Evolutionary conservation across 2,797 vertebrate genomes (phyloP), one percentile per base, ranked within the genome.

Genomic region (Chromis chromis): DNA sequence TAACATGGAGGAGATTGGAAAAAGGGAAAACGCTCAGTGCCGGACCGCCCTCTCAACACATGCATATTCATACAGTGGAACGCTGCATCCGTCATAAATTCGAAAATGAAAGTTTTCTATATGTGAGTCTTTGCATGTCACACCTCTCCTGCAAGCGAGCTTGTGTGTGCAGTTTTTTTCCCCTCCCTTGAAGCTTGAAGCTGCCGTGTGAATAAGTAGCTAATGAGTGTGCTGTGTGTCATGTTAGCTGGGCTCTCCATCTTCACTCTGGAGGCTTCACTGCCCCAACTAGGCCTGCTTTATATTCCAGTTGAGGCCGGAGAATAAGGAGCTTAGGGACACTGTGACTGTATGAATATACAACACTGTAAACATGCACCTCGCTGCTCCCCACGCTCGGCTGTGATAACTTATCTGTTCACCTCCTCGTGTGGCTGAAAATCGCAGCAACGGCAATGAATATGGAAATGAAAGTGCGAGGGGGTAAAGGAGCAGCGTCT

Each of bases 51-150:
- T 75, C 76, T 60, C 63, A 85, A 80, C 76, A 88, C 77, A 88
- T 88, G 70, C 75, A 90, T 90, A 91, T 91, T 90, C 86, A 91
- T 83, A 64, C 54, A 3, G 21, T 17, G 22, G 10, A 77, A 68
- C 52, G 52, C 65, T 40, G 71, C 58, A 84, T 84, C 84, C 77
- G 75, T 90, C 74, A 86, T 25, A 31, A 65, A 80, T 76, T 44
- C 71, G 7, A 70, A 82, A 76, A 80, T 70, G 4, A 74, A 82
- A 66, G 19, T 62, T 40, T 60, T 57, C 33, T 3, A 8, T 16
- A 10, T 48, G 22, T 7, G 11, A n/a, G 19, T 10, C 12, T 44
- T 11, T 21, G 31, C 31, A 27, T 55, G 6, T 33, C 42, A 0
- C 16, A 3, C 4, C n/a, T 57, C 13, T 13, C 12, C 33, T 72